Evolutionary conservation across 2,113 vertebrate species (phyloP), one percentile per base, ranked within the genome.

Genomic region (Pomatostomus ruficeps): DNA sequence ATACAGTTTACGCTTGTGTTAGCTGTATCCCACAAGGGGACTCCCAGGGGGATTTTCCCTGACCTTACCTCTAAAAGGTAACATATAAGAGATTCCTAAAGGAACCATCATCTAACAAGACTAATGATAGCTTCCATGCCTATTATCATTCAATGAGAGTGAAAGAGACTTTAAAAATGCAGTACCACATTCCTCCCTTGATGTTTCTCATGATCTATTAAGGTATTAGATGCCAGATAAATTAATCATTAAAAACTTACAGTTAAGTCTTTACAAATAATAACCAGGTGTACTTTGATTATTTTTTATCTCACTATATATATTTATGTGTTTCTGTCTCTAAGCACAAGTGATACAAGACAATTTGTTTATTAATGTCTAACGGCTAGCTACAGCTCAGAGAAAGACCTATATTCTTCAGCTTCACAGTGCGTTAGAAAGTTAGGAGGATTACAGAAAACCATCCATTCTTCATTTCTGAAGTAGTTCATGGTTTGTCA

Each of bases 231-330:
- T 96, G 97, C 96, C 97, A 98, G 97, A 98, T 98, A 98, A 98
- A 98, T 98, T 98, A 98, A 98, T 98, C 98, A 98, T 98, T 98
- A 98, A 98, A 98, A 98, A 97, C 98, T 97, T 98, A 98, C 96
- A 95, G 98, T 98, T 98, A 98, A 98, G 97, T 96, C 98, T 97
- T 98, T 98, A 98, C 98, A 98, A 98, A 98, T 98, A 98, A 98
- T 98, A 98, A 98, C 98, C 98, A 98, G 98, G 98, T 98, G 98
- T 98, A 97, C 88, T 85, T 97, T 95, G 96, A 97, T 98, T 98
- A 97, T 95, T 96, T 98, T 98, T 98, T 94, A 98, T 98, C 97
- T 97, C 93, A 67, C 91, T 95, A 93, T 98, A 97, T 98, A 96
- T 97, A 94, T 97, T 95, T 97, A 95, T 97, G 94, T 97, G 95